A percentile compares a stretch with the other conserved stretches of the same genome.
Evolutionary conservation across 2,797 vertebrate genomes (phyloP).

Genomic region (Coluber constrictor): DNA sequence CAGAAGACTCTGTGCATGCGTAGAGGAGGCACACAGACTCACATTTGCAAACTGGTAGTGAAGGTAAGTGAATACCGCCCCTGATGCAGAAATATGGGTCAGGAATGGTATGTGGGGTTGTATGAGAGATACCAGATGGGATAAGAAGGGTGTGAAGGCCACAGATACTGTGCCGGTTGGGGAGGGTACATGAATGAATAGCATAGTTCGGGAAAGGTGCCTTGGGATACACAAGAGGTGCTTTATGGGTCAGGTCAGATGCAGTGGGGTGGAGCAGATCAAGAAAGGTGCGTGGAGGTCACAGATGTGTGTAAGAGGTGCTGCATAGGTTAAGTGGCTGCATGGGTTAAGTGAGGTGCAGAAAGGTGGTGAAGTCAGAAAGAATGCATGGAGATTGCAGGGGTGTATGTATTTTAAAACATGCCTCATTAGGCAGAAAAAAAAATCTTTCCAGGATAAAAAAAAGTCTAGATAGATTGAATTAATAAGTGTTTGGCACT

Average conservation of each 20-base stretch:
- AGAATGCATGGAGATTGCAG: not conserved
- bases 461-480: slow-evolving; percentile 44
- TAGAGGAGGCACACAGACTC: too few relatives aligned
- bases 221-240: not conserved
- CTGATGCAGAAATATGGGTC: not conserved
- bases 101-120: not conserved
- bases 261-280: not conserved
- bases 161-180: not conserved
- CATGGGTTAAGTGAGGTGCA: not conserved
- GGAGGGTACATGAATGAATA: not conserved
- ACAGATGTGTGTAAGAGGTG: not conserved
- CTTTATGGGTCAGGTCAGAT: not conserved
- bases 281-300: not conserved
- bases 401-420: slow-evolving; percentile 54
- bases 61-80: too few relatives aligned
- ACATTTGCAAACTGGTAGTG: too few relatives aligned
- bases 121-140: not conserved
- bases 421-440: slow-evolving; percentile 36
- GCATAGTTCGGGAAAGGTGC: not conserved
- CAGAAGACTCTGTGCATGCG: too few relatives aligned
- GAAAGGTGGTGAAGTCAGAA: not conserved
- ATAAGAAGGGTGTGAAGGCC: not conserved
- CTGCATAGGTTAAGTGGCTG: not conserved
- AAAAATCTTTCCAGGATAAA: slow-evolving; percentile 26
- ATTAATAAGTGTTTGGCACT: slow-evolving; percentile 54